Base-by-base conservation (phyloP, 2,888 invertebrate species). In the Dolichomitus sp. region DNA sequence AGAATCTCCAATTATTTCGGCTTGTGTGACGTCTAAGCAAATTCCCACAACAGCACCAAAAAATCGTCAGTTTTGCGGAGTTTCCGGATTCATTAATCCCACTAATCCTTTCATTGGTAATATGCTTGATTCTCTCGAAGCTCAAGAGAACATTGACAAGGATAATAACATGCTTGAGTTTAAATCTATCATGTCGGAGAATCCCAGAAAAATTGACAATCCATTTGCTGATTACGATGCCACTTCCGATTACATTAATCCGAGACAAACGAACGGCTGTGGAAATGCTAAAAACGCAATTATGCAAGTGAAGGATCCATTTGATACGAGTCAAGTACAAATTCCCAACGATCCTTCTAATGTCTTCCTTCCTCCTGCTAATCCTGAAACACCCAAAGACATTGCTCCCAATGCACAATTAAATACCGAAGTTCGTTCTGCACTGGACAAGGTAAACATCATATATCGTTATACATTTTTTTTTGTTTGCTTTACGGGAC, bases 361-460 rank as follows among this genome's bases (percentile, higher is more conserved):
- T 54, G 85, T 90, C 40, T 81, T 89, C 33, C 88, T 82, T 82
- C 85, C 81, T 83, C 88, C 74, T 48, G 76, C 61, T 52, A 85
- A 81, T 77, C 84, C 88, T 78, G 85, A 86, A 75, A 81, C 84
- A 79, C 82, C 89, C 78, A 80, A 84, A 86, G 85, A 87, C 82
- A 86, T 84, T 87, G 87, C 19, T 87, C 86, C 89, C 87, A 84
- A 87, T 87, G 87, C 89, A 87, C 85, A 88, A 89, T 88, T 89
- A 89, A 90, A 88, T 89, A 88, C 88, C 85, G 88, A 91, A 86
- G 85, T 88, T 88, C 87, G 89, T 85, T 88, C 92, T 89, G 88
- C 92, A 87, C 90, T 86, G 72, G 86, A 87, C 84, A 91, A 92
- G 92, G 92, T 92, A 92, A 92, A 91, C 89, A 83, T 86, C 81